A percentile compares a stretch with the other conserved stretches of the same genome.
phyloP scores from a whole-genome alignment of 2,888 invertebrate species.

The Pseudococcus viburni region DNA sequence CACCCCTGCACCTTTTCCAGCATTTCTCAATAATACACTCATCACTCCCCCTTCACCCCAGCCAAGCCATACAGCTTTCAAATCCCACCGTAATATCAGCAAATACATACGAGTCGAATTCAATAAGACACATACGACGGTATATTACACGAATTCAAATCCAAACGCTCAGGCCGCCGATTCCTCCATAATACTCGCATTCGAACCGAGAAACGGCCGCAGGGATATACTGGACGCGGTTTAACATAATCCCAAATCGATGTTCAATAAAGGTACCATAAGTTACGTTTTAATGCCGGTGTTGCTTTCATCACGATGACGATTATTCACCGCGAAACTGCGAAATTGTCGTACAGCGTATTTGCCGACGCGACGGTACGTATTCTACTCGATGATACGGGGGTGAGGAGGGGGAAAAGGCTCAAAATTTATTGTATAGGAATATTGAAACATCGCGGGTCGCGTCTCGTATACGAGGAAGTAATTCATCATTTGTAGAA shows the following conservation, averaged over 20 bases:
- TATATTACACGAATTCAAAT: too few relatives aligned
- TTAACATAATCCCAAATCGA: background rate
- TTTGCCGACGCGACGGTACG: background rate
- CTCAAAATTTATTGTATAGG: background rate
- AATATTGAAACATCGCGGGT: slow-evolving; percentile 2
- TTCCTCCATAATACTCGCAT: background rate
- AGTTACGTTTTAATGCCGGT: background rate
- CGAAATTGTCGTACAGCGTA: background rate
- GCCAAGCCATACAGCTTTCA: too few relatives aligned
- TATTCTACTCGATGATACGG: background rate
- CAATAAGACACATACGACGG: too few relatives aligned
- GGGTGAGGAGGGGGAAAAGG: background rate
- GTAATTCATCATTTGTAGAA: slow-evolving; percentile 31
- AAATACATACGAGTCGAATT: too few relatives aligned
- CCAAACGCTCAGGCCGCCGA: background rate
- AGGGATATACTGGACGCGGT: background rate
- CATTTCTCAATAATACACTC: too few relatives aligned
- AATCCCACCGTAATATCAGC: too few relatives aligned
- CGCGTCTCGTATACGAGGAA: slow-evolving; percentile 21
- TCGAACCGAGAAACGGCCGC: background rate
- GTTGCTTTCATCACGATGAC: background rate
- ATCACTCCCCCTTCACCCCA: too few relatives aligned
- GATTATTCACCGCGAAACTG: slow-evolving; percentile 1
- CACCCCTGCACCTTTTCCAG: too few relatives aligned
- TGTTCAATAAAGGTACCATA: slow-evolving; percentile 1